These are phyloP conservation scores for Aurelia coerulea DNA, from an alignment of 30 jellyfish, hydroid and myxozoan genomes.

Conservation along the genomic window DNA sequence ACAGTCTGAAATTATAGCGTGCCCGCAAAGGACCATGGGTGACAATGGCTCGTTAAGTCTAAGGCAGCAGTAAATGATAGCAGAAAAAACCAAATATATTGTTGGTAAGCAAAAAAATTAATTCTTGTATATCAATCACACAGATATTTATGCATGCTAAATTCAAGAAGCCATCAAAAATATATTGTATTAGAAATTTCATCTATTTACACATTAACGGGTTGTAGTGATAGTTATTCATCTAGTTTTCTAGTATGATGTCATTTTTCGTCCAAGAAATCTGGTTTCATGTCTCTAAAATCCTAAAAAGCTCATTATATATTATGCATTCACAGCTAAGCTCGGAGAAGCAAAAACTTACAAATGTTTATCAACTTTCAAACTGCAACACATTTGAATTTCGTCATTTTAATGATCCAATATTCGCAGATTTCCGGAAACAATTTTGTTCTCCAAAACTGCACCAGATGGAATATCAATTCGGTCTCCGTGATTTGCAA, in stretches of 20 bases:
- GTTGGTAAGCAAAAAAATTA: no score
- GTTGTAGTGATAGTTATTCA: no score
- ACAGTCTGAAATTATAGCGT: no score
- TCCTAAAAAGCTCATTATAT: conserved; percentile 1
- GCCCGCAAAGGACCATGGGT: no score
- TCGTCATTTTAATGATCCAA: conserved; percentile 71
- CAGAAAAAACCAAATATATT: no score
- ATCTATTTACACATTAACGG: neutral
- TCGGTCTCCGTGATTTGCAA: conserved; percentile 96
- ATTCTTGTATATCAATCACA: neutral
- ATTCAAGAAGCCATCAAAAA: neutral
- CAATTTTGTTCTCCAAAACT: conserved; percentile 92
- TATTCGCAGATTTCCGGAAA: conserved; percentile 92
- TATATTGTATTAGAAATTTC: neutral
- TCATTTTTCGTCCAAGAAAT: neutral
- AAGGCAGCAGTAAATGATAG: no score
- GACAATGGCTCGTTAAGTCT: no score
- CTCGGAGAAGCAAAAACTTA: neutral
- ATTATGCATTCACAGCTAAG: neutral
- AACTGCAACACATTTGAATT: no score
- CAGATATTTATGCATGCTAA: neutral
- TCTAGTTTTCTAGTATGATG: no score
- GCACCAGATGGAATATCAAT: conserved; percentile 98
- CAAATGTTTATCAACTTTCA: neutral
- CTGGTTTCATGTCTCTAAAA: neutral